A percentile compares a stretch with the other conserved stretches of the same genome.
Conservation (phyloP, 2,797 vertebrate genomes). For the Bradypus variegatus region DNA sequence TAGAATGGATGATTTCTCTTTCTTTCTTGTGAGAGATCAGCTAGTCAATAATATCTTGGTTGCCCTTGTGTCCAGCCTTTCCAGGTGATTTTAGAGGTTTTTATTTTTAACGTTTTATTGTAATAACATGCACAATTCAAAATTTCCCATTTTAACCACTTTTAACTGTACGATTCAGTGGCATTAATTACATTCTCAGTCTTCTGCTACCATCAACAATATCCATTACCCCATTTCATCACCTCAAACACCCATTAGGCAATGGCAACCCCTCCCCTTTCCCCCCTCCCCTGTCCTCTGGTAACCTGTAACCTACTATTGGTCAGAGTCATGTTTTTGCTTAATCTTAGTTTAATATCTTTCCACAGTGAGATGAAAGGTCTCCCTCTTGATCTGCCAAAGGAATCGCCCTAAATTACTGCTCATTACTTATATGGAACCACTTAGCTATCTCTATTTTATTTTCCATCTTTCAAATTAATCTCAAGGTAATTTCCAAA, state of each 20-base stretch:
- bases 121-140: too few relatives aligned
- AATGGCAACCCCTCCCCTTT: too few relatives aligned
- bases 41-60: neutral
- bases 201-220: too few relatives aligned
- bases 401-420: neutral
- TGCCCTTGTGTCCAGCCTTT: neutral
- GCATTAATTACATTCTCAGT: too few relatives aligned
- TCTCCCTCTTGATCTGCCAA: neutral
- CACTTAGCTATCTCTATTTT: neutral
- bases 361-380: neutral
- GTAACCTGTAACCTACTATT: too few relatives aligned
- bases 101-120: neutral
- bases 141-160: too few relatives aligned
- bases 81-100: neutral
- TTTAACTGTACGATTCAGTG: too few relatives aligned
- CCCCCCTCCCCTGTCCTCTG: too few relatives aligned
- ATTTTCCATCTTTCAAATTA: neutral
- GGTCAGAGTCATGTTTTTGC: neutral
- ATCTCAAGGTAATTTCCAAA: neutral
- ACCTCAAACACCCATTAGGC: too few relatives aligned
- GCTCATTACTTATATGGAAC: neutral
- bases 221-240: too few relatives aligned
- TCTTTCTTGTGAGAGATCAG: neutral
- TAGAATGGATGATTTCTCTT: neutral
- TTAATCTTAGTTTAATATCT: neutral